Conservation (phyloP, 2,797 vertebrate genomes). For the Rhinatrema bivittatum region DNA sequence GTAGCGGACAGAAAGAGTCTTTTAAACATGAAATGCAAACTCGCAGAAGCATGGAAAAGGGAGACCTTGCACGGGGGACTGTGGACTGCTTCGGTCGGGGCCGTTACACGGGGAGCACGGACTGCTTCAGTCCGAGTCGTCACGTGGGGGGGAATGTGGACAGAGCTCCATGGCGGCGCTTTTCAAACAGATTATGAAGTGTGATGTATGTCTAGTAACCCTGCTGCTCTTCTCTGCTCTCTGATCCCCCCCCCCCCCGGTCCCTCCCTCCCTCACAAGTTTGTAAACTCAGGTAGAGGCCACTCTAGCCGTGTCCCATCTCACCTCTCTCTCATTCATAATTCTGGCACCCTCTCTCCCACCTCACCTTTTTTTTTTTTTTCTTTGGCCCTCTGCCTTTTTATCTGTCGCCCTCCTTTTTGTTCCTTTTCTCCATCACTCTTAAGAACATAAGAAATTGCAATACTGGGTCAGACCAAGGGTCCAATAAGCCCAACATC, state of each 20-base stretch:
- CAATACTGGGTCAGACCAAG: no score
- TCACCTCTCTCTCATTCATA: neutral
- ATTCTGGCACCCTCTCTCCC: neutral
- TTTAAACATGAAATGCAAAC: no score
- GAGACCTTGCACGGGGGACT: no score
- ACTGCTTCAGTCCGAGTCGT: no score
- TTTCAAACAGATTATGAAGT: neutral
- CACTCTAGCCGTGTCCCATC: neutral
- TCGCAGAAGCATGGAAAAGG: no score
- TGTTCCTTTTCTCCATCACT: neutral
- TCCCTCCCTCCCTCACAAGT: neutral
- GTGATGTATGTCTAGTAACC: neutral
- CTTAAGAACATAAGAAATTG: no score
- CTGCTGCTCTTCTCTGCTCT: neutral
- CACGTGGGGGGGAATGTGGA: no score
- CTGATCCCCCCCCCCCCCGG: neutral
- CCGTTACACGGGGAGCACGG: no score
- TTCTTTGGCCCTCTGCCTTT: conserved; percentile 23
- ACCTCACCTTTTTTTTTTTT: neutral
- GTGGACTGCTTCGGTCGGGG: no score
- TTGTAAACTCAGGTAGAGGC: neutral
- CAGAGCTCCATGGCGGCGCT: no score
- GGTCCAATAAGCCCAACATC: no score
- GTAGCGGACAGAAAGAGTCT: no score
- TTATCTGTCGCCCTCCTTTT: conserved; percentile 11